Conservation (phyloP, 2,888 invertebrate species). For the Tenthredo scrophulariae region DNA sequence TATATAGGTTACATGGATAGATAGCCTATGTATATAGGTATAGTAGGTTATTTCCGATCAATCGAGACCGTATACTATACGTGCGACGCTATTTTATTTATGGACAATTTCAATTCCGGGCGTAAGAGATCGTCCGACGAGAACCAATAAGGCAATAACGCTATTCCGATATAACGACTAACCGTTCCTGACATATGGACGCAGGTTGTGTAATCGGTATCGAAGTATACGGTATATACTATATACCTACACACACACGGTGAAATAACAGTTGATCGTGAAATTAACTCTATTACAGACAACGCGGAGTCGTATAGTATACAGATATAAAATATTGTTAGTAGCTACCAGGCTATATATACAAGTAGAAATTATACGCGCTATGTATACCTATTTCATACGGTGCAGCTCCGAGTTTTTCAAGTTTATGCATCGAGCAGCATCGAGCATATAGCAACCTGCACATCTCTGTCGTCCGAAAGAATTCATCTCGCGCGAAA, state of each 20-base stretch:
- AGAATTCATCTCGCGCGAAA: slow-evolving; percentile 23
- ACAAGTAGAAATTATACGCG: not conserved
- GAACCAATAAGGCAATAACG: slow-evolving; percentile 23
- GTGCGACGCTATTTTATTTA: slow-evolving; percentile 7
- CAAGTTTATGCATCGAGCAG: not conserved
- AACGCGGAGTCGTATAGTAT: not conserved
- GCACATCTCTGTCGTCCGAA: not conserved
- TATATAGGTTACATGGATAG: not conserved
- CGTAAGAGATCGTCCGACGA: slow-evolving; percentile 26
- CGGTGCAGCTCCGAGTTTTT: not conserved
- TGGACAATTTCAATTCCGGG: slow-evolving; percentile 8
- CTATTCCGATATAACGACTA: slow-evolving; percentile 9
- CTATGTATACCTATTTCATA: not conserved
- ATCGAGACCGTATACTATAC: slow-evolving; percentile 10
- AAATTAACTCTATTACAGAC: slow-evolving; percentile 8
- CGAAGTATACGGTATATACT: not conserved
- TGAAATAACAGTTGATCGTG: slow-evolving; percentile 18
- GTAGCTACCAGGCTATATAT: not conserved
- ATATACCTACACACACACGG: slow-evolving; percentile 18
- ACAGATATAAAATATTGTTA: not conserved
- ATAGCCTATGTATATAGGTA: not conserved
- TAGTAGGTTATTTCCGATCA: not conserved
- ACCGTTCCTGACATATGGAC: slow-evolving; percentile 6
- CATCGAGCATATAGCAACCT: not conserved
- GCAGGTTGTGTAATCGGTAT: slow-evolving; percentile 8